Base-by-base conservation (phyloP, 2,888 invertebrate species). In the Dolomedes plantarius region DNA sequence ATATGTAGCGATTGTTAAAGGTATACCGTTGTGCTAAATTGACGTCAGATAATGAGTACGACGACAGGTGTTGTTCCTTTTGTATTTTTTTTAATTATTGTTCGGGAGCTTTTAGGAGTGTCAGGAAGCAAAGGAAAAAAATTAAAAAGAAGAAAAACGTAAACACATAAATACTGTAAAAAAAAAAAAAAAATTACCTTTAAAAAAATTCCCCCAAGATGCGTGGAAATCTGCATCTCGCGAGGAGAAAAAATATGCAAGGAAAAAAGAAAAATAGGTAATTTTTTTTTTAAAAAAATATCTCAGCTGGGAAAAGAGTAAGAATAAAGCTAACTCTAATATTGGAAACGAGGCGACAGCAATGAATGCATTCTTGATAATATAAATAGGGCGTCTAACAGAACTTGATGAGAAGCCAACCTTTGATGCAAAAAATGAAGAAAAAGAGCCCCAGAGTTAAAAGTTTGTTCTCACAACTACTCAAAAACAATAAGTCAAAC, bases 291-390 rank as follows among this genome's bases (percentile, higher is more conserved):
- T n/a, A n/a, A n/a, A n/a, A n/a, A n/a, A n/a, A n/a, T 16, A 32
- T 39, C 72, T 62, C 31, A 71, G 56, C 72, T 79, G 13, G 41
- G 64, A 62, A 2, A 71, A 82, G 82, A 75, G 82, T 76, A 41
- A 64, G 64, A 82, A 69, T 65, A 76, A 81, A 81, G 75, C 64
- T 64, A 71, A 82, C 82, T 82, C 82, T 82, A 82, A 82, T 82
- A 82, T 82, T 82, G 75, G 82, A 82, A 76, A 82, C 75, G 71
- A 50, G 72, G 65, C 46, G 23, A 71, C 16, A 68, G 76, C 83
- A 67, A 83, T 83, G 83, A 83, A 83, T 72, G 76, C 83, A 83
- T 77, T 76, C 82, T 83, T 83, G 76, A 76, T 83, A 76, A 83
- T 83, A 83, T 67, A 83, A 83, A 83, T 83, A 83, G 83, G 83